Evolutionary conservation across 2,888 invertebrate species (phyloP).

Genomic region (Sphaerophoria taeniata): DNA sequence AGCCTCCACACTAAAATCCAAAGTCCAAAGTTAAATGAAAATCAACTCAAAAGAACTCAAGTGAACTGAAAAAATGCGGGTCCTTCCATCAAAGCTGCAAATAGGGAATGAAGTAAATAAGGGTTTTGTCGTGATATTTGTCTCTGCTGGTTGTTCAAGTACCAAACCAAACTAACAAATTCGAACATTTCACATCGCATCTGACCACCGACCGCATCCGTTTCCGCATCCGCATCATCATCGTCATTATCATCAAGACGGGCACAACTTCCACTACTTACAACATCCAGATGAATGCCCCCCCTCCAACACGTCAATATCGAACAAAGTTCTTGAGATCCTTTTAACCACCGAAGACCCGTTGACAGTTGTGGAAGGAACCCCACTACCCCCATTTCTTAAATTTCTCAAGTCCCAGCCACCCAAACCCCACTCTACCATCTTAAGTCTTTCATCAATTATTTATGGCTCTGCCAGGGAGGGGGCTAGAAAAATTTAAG

Average conservation of each 20-base stretch:
- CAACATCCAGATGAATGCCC: constrained; percentile 71
- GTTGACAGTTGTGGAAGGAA: constrained; percentile 26
- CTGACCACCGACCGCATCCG: too few species aligned
- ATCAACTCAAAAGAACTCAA: constrained; percentile 70
- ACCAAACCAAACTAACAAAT: constrained; percentile 72
- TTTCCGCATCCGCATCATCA: too few species aligned
- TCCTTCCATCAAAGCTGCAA: too few species aligned
- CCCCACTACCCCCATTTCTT: neutral
- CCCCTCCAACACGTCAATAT: constrained; percentile 72
- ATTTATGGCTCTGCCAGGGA: constrained; percentile 66
- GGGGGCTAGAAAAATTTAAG: neutral
- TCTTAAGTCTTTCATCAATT: constrained; percentile 68
- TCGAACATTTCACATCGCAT: constrained; percentile 65
- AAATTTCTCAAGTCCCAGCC: neutral
- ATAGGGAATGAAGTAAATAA: constrained; percentile 1
- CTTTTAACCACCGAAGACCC: constrained; percentile 60
- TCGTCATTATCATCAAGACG: constrained; percentile 17
- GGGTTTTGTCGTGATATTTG: constrained; percentile 60
- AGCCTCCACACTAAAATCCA: constrained; percentile 1
- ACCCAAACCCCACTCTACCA: too few species aligned
- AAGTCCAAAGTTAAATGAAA: constrained; percentile 71
- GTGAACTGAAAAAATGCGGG: constrained; percentile 68
- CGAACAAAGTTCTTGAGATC: constrained; percentile 71
- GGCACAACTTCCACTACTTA: constrained; percentile 20
- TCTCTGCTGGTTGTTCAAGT: constrained; percentile 69